phyloP scores from a whole-genome alignment of 2,888 invertebrate genomes.

The Melieria omissa region DNA sequence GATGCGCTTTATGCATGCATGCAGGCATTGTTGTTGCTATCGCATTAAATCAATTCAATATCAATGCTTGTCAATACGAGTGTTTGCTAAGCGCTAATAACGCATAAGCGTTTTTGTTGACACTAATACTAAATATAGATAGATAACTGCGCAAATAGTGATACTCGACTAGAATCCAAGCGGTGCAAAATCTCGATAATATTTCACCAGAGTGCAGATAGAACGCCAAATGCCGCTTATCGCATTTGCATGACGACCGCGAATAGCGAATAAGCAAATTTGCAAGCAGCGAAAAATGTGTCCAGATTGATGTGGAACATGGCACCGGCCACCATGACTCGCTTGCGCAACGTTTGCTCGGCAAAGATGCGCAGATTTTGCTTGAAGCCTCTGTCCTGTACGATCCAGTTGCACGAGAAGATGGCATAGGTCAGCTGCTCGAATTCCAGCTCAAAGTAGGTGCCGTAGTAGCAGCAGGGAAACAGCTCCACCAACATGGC shows the following conservation, averaged over 20 bases:
- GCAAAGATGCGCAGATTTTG: conserved; percentile 39
- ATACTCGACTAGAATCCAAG: too few species aligned
- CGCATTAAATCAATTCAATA: too few species aligned
- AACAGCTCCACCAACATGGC: conserved; percentile 40
- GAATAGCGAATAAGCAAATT: conserved; percentile 42
- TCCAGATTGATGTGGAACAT: conserved; percentile 41
- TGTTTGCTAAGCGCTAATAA: too few species aligned
- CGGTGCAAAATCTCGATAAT: too few species aligned
- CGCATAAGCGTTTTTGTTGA: too few species aligned
- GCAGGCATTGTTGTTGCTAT: too few species aligned
- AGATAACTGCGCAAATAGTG: too few species aligned
- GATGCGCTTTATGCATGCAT: too few species aligned
- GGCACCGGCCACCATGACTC: conserved; percentile 34
- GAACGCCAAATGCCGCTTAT: neutral
- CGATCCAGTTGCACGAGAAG: conserved; percentile 43
- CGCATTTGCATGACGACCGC: conserved; percentile 31
- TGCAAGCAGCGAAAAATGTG: conserved; percentile 37
- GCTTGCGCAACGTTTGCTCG: conserved; percentile 28
- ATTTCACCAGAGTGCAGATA: too few species aligned
- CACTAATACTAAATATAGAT: too few species aligned
- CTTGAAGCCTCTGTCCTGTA: conserved; percentile 38
- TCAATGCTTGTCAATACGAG: too few species aligned
- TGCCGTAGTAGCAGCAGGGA: conserved; percentile 44
- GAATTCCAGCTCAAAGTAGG: conserved; percentile 39
- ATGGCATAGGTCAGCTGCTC: conserved; percentile 39